These are phyloP conservation scores for Lepus oiostolus DNA, from an alignment of 2,797 vertebrate genomes.

Conservation along the genomic window DNA sequence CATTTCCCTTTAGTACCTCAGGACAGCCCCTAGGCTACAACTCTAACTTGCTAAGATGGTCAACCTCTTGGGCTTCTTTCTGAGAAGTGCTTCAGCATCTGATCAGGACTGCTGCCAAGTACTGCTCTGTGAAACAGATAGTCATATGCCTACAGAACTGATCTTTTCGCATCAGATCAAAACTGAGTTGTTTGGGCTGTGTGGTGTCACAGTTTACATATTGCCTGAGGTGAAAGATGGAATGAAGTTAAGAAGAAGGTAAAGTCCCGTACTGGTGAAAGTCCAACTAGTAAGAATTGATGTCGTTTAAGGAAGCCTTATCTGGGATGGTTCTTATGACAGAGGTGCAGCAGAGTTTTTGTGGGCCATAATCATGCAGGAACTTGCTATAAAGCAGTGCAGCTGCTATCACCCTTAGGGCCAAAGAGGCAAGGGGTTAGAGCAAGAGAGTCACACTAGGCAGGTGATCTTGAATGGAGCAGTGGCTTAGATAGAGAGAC, in stretches of 20 bases:
- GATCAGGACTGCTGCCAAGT: neutral
- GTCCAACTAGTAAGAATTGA: neutral
- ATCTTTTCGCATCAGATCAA: neutral
- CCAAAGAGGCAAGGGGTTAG: neutral
- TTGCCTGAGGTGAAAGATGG: neutral
- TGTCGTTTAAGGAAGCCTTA: neutral
- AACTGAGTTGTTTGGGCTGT: neutral
- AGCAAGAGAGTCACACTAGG: neutral
- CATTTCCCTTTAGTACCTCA: neutral
- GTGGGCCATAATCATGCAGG: neutral
- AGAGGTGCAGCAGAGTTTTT: neutral
- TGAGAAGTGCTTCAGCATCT: neutral
- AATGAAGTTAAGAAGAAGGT: neutral
- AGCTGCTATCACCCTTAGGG: neutral
- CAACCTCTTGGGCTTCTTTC: neutral
- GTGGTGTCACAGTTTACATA: neutral
- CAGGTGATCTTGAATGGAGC: neutral
- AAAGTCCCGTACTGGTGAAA: neutral
- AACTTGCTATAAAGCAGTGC: neutral
- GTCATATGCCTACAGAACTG: neutral
- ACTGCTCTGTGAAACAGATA: neutral
- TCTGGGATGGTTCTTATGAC: too few relatives aligned
- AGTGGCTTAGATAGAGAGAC: neutral
- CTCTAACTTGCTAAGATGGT: neutral
- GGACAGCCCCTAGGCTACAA: neutral